phyloP scores from a whole-genome alignment of 2,888 invertebrate species.

The Orthosia incerta region DNA sequence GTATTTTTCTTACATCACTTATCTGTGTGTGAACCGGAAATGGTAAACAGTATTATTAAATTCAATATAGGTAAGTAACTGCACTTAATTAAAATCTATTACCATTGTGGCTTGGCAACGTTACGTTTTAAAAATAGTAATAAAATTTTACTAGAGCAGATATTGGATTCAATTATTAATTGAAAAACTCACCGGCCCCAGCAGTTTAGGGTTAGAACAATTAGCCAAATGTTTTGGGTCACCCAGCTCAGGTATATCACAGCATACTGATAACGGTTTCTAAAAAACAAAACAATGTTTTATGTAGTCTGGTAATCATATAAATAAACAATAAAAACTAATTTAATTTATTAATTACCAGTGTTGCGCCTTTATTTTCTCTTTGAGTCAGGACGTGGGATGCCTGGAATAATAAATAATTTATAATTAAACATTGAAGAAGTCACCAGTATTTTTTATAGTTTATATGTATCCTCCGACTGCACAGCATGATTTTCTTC shows the following conservation, averaged over 20 bases:
- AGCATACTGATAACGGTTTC: slow-evolving; percentile 88
- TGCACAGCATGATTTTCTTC: too few species aligned
- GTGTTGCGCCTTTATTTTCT: slow-evolving; percentile 75
- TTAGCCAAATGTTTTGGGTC: slow-evolving; percentile 77
- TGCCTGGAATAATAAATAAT: slow-evolving; percentile 65
- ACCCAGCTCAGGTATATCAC: slow-evolving; percentile 87
- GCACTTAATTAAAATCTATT: too few species aligned
- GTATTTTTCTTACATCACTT: background rate
- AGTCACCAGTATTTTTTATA: background rate
- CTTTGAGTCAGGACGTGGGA: slow-evolving; percentile 68
- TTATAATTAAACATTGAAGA: background rate
- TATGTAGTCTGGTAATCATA: background rate
- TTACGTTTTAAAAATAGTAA: background rate
- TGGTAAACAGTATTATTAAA: too few species aligned
- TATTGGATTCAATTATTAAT: background rate
- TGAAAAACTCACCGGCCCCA: slow-evolving; percentile 80
- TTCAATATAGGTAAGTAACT: too few species aligned
- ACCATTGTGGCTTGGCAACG: too few species aligned
- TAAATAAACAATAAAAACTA: background rate
- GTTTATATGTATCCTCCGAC: too few species aligned
- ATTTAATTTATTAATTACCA: slow-evolving; percentile 72
- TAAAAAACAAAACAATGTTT: slow-evolving; percentile 64
- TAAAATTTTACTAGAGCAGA: background rate
- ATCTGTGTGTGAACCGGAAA: too few species aligned
- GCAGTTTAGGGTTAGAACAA: slow-evolving; percentile 81